Percentiles rank a stretch among this genome's conserved stretches.
phyloP scores from a whole-genome alignment of 1,140 invertebrate species.

The Pogonomyrmex californicus region DNA sequence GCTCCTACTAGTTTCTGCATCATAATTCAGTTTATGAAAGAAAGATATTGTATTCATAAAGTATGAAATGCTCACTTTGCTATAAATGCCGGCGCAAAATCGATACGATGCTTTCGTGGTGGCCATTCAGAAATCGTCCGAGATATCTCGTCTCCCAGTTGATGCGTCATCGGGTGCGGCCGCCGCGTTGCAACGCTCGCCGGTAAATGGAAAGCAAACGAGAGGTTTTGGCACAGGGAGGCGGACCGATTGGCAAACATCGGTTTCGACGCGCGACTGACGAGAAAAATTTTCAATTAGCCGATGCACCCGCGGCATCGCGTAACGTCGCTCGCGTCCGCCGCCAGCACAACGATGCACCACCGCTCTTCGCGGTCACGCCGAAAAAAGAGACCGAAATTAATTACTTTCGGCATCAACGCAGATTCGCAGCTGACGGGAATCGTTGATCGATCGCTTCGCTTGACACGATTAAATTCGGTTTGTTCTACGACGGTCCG shows the following conservation, averaged over 20 bases:
- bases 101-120: conserved; percentile 29
- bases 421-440: conserved; percentile 47
- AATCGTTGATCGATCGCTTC: conserved; percentile 63
- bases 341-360: conserved; percentile 58
- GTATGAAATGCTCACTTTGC: conserved; percentile 12
- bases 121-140: conserved; percentile 35
- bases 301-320: conserved; percentile 71
- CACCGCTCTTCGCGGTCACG: conserved; percentile 57
- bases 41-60: background rate
- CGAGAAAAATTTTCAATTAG: conserved; percentile 83
- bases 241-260: conserved; percentile 79
- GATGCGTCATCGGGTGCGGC: conserved; percentile 65
- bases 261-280: conserved; percentile 71
- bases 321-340: background rate
- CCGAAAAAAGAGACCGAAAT: conserved; percentile 67
- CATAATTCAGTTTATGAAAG: background rate
- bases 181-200: conserved; percentile 60
- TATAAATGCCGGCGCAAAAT: background rate
- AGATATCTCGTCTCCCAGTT: conserved; percentile 24
- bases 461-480: conserved; percentile 72
- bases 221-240: conserved; percentile 64
- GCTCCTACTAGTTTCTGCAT: background rate
- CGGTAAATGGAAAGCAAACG: conserved; percentile 83
- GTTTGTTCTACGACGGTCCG: conserved; percentile 11
- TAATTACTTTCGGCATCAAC: conserved; percentile 76